Percentiles rank a stretch among this genome's conserved stretches.
Evolutionary conservation across 2,113 vertebrate genomes (phyloP).

Genomic region (Planiliza haematocheilus): DNA sequence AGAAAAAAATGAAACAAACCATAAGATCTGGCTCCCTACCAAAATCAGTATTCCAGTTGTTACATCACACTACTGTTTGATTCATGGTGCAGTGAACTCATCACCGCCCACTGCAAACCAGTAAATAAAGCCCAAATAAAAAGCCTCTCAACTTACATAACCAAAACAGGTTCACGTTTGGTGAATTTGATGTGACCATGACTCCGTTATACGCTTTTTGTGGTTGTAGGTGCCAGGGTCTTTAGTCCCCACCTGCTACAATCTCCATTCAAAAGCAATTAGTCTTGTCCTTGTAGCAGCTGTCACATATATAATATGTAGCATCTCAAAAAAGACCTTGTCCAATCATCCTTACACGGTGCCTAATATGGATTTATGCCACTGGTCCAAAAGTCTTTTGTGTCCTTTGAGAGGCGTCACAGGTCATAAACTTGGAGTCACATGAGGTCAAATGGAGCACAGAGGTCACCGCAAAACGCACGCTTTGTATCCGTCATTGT

Average conservation of each 20-base stretch:
- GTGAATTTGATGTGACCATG: no score
- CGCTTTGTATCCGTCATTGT: constrained; percentile 5
- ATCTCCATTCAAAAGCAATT: constrained; percentile 28
- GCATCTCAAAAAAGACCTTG: neutral
- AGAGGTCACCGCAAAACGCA: constrained; percentile 49
- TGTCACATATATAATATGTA: constrained; percentile 20
- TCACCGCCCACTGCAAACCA: no score
- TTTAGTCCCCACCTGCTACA: neutral
- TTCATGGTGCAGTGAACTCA: no score
- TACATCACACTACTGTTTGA: no score
- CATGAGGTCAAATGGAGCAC: constrained; percentile 59
- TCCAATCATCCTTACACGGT: constrained; percentile 55
- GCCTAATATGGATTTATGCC: constrained; percentile 74
- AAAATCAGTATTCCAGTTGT: no score
- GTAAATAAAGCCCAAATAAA: no score
- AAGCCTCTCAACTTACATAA: no score
- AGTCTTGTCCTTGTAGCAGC: neutral
- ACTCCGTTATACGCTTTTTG: neutral
- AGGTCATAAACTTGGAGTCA: constrained; percentile 66
- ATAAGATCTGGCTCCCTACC: no score
- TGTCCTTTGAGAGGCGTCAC: constrained; percentile 43
- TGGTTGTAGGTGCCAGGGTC: neutral
- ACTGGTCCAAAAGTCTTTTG: constrained; percentile 47
- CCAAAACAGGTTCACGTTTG: no score
- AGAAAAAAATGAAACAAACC: no score